These are phyloP conservation scores for Ostrea edulis DNA, from an alignment of 1,140 invertebrate species.

Conservation along the genomic window DNA sequence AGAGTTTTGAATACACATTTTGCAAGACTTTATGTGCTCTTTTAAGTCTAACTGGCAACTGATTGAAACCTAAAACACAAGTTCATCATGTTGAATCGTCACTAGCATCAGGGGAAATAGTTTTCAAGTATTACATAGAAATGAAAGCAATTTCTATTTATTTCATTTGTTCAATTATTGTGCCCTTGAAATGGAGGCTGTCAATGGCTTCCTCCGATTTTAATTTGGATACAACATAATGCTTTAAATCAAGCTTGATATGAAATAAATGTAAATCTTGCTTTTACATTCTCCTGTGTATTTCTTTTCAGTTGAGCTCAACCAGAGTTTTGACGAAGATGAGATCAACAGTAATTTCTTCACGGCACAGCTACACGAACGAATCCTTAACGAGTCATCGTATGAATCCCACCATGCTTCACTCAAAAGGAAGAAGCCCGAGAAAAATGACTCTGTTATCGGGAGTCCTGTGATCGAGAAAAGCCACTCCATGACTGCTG, in stretches of 20 bases:
- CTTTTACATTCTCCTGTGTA: not conserved
- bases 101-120: too few species aligned
- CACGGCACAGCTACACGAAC: not conserved
- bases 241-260: too few species aligned
- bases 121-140: too few species aligned
- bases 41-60: too few species aligned
- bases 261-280: not conserved
- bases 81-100: too few species aligned
- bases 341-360: constrained; percentile 61
- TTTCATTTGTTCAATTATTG: too few species aligned
- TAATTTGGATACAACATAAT: not conserved
- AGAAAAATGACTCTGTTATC: constrained; percentile 58
- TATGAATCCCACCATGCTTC: constrained; percentile 82
- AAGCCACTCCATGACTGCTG: constrained; percentile 74
- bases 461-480: constrained; percentile 72
- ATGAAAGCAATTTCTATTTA: too few species aligned
- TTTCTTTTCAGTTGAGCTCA: constrained; percentile 51
- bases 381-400: constrained; percentile 59
- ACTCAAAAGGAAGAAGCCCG: constrained; percentile 80
- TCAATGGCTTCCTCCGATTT: not conserved
- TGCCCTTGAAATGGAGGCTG: too few species aligned
- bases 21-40: too few species aligned
- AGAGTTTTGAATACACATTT: too few species aligned
- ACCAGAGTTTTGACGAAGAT: constrained; percentile 76
- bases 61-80: too few species aligned